phyloP scores from a whole-genome alignment of 2,888 invertebrate genomes.

The Biston betularia region DNA sequence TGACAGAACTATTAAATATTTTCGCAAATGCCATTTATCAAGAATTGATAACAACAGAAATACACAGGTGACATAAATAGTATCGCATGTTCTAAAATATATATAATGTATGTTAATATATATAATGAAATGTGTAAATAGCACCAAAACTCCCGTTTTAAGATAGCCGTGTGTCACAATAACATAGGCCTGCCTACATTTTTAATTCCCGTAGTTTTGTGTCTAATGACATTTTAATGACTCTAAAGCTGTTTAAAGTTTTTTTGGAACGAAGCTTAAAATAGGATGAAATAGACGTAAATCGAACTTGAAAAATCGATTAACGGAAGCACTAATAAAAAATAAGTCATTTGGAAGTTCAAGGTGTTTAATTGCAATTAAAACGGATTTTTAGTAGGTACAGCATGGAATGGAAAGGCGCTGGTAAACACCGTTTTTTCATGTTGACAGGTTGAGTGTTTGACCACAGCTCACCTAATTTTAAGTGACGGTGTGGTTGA shows the following conservation, averaged over 20 bases:
- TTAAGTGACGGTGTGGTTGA: no score
- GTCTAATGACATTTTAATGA: slow-evolving; percentile 64
- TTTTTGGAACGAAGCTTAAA: slow-evolving; percentile 45
- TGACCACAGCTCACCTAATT: no score
- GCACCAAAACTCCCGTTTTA: neutral
- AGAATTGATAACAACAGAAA: no score
- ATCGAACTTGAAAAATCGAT: slow-evolving; percentile 33
- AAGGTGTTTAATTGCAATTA: slow-evolving; percentile 12
- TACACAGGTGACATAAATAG: no score
- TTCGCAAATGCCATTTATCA: no score
- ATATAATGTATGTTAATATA: no score
- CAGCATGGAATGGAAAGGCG: neutral
- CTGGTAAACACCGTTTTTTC: no score
- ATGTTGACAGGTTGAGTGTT: no score
- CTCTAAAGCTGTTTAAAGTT: slow-evolving; percentile 48
- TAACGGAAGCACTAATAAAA: slow-evolving; percentile 15
- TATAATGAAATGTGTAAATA: no score
- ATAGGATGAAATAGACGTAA: slow-evolving; percentile 49
- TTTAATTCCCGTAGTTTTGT: slow-evolving; percentile 41
- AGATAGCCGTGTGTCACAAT: slow-evolving; percentile 7
- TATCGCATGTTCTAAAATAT: no score
- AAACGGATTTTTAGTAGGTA: neutral
- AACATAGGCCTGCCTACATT: slow-evolving; percentile 15
- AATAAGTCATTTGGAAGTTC: slow-evolving; percentile 14
- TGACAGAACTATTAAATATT: no score